Evolutionary conservation across 2,113 vertebrate genomes (phyloP), one percentile per base, ranked within the genome.

Genomic region (Ictidomys tridecemlineatus): DNA sequence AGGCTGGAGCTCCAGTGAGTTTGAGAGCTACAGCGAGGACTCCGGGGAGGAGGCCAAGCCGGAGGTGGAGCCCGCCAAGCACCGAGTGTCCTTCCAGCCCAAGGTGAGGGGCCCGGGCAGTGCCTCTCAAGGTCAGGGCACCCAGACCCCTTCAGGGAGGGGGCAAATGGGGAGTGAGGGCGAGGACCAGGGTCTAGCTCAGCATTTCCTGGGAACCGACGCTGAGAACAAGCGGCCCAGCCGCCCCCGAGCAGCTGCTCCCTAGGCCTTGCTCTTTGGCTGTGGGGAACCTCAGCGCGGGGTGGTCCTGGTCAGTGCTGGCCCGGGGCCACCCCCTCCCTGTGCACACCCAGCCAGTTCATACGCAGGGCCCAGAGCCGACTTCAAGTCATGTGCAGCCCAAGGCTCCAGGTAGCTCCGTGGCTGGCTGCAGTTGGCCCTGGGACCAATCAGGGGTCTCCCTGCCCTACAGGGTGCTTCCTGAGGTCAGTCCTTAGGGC

Each of bases 1-100:
- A 74, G 99, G 99, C 61, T 99, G 99, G 99, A 99, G 99, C 98
- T 99, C 99, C 98, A 99, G 99, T 0, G 99, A 99, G 97, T 99
- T 99, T 0, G 99, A 99, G 98, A 99, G 99, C 98, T 99, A 99
- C 84, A 99, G 99, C 0, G 99, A 99, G 87, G 99, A 99, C 77
- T 99, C 99, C 0, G 99, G 96, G 0, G 99, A 98, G 42, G 99
- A 99, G 79, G 98, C 89, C 26, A 98, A 98, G 86, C 85, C 93
- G 0, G 99, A 99, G 94, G 98, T 82, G 0, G 98, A 98, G 90
- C 98, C 98, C 0, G 18, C 98, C 90, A 99, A 98, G 88, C 98
- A 97, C 26, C 97, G 98, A 0, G 98, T 98, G 0, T 98, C 98
- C 93, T 99, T 99, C 97, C 99, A 99, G 97, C 99, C 99, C 76